Evolutionary conservation across 35 echinoderm and acorn worm species (phyloP), one percentile per base, ranked within the genome.

Genomic region (Ophioderma brevispina): DNA sequence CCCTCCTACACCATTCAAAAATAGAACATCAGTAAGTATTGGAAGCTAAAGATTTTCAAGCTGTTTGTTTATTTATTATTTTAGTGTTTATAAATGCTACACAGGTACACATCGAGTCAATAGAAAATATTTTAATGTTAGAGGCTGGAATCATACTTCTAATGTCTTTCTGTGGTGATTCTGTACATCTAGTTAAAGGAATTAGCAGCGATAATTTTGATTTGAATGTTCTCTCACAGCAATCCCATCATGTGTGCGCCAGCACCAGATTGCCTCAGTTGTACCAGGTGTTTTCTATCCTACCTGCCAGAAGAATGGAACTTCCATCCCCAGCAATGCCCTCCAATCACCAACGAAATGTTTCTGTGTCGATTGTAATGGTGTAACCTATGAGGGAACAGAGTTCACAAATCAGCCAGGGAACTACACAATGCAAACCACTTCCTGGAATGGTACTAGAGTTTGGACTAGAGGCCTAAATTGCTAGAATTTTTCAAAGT

Each of bases 391-490:
- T 21, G 28, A 42, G 8, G 37, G 37, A 37, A 86, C 90, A 25
- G 55, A 55, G 41, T 55, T 75, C 32, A n/a, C 33, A 37, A 35
- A 78, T 85, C 31, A 75, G 32, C 19, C 32, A 39, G 0, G 32
- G 21, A 70, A n/a, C 42, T 42, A 79, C 88, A 39, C 17, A 46
- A 17, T 91, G 90, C 70, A 83, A 40, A 2, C 25, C 38, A 36
- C n/a, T n/a, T 86, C 79, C 49, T 84, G 90, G 82, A 91, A 91
- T 79, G 32, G 90, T 91, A 46, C n/a, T n/a, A n/a, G n/a, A n/a
- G n/a, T n/a, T n/a, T n/a, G n/a, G n/a, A n/a, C n/a, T n/a, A n/a
- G n/a, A n/a, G n/a, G n/a, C n/a, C n/a, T n/a, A 76, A 1, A n/a
- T 76, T 2, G 75, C 75, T 76, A 10, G 3, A 21, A 1, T 2